Conservation (phyloP, 2,797 vertebrate genomes). For the Heliangelus exortis region DNA sequence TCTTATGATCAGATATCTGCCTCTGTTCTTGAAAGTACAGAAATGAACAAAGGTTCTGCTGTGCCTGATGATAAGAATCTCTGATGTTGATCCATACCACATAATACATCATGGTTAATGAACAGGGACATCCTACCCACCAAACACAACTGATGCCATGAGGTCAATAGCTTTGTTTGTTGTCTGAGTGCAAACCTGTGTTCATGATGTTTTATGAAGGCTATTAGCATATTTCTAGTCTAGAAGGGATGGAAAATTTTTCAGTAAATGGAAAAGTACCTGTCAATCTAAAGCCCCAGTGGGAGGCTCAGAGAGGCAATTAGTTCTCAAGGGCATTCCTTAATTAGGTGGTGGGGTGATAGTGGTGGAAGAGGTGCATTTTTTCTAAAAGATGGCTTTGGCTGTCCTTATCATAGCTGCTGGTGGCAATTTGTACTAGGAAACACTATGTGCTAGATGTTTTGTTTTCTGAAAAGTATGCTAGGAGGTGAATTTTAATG, state of each 20-base stretch:
- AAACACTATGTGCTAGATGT: background rate
- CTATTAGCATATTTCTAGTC: constrained; percentile 4
- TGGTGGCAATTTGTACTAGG: background rate
- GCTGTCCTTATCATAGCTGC: background rate
- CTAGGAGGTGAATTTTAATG: background rate
- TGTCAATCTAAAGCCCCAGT: background rate
- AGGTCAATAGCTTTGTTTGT: background rate
- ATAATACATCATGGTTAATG: background rate
- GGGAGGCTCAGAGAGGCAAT: background rate
- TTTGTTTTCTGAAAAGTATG: background rate
- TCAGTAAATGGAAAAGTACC: constrained; percentile 10
- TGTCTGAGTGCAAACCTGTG: background rate
- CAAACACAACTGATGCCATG: background rate
- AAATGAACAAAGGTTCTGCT: background rate
- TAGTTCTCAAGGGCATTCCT: constrained; percentile 14
- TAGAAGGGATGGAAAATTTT: background rate
- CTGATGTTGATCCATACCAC: background rate
- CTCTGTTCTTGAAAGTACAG: background rate
- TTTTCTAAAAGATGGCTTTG: constrained; percentile 12
- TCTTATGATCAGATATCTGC: background rate
- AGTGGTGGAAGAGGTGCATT: background rate
- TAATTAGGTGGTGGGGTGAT: background rate
- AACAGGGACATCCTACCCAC: background rate
- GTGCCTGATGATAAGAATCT: background rate
- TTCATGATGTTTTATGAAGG: background rate